A percentile compares a stretch with the other conserved stretches of the same genome.
Evolutionary conservation across 2,888 invertebrate genomes (phyloP).

Genomic region (Cheilosia impressa): DNA sequence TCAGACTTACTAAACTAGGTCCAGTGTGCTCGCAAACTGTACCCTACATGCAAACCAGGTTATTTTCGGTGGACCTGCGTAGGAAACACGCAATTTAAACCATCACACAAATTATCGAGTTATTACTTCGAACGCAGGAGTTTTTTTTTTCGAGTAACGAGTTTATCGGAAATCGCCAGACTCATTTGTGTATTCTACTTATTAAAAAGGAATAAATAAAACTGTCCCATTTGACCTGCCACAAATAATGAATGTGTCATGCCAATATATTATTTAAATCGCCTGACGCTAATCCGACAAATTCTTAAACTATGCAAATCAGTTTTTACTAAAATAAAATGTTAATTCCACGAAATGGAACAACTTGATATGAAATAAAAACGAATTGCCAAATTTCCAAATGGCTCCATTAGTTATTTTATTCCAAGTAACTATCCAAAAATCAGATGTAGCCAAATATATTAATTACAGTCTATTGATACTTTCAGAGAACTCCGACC

Average conservation of each 20-base stretch:
- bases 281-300: background rate
- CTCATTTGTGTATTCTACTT: background rate
- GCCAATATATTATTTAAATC: slow-evolving; percentile 9
- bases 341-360: background rate
- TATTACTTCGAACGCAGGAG: too few species aligned
- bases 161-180: background rate
- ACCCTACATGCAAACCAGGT: too few species aligned
- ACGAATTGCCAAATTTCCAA: slow-evolving; percentile 6
- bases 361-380: slow-evolving; percentile 6
- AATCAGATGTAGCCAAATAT: background rate
- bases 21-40: too few species aligned
- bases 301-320: slow-evolving; percentile 2
- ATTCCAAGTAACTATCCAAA: background rate
- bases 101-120: too few species aligned
- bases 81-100: too few species aligned
- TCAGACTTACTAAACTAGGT: too few species aligned
- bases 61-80: too few species aligned
- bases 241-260: background rate
- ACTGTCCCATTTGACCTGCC: background rate
- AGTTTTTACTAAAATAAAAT: background rate
- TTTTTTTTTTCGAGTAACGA: too few species aligned
- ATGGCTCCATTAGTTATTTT: slow-evolving; percentile 11
- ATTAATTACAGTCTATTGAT: background rate
- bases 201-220: background rate
- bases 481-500: background rate